Conservation (phyloP, 1,140 invertebrate species). For the Halictus rubicundus region DNA sequence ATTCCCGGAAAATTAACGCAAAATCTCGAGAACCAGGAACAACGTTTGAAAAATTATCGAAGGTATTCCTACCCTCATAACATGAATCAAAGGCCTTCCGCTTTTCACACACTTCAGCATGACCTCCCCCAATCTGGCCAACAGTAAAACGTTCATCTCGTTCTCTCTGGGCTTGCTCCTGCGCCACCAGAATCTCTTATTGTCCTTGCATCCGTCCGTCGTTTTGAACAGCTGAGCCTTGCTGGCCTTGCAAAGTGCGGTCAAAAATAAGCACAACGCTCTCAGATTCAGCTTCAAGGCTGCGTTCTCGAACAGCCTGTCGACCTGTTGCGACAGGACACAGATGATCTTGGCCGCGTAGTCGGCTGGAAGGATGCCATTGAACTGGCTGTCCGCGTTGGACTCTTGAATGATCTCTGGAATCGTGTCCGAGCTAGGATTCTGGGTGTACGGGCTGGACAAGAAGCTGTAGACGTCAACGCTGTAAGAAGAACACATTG, state of each 20-base stretch:
- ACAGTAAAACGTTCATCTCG: slow-evolving; percentile 83
- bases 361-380: slow-evolving; percentile 88
- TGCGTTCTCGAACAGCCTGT: slow-evolving; percentile 91
- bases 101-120: slow-evolving; percentile 93
- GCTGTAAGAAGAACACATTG: slow-evolving; percentile 72
- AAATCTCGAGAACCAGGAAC: no score
- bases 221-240: slow-evolving; percentile 87
- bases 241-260: slow-evolving; percentile 90
- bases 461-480: slow-evolving; percentile 92
- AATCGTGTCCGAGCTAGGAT: slow-evolving; percentile 82
- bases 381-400: slow-evolving; percentile 82
- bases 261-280: slow-evolving; percentile 90
- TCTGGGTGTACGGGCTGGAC: slow-evolving; percentile 85
- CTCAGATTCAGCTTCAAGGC: slow-evolving; percentile 92
- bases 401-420: slow-evolving; percentile 85
- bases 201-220: slow-evolving; percentile 75
- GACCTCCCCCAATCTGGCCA: slow-evolving; percentile 92
- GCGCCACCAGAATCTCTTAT: slow-evolving; percentile 81
- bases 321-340: slow-evolving; percentile 91
- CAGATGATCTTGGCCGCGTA: slow-evolving; percentile 93
- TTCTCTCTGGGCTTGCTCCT: slow-evolving; percentile 79
- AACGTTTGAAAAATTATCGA: no score
- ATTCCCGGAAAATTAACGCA: no score
- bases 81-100: slow-evolving; percentile 92
- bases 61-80: slow-evolving; percentile 85